Evolutionary conservation across 92 coral and sea anemone genomes (phyloP), one percentile per base, ranked within the genome.

Genomic region (Palythoa grandis): DNA sequence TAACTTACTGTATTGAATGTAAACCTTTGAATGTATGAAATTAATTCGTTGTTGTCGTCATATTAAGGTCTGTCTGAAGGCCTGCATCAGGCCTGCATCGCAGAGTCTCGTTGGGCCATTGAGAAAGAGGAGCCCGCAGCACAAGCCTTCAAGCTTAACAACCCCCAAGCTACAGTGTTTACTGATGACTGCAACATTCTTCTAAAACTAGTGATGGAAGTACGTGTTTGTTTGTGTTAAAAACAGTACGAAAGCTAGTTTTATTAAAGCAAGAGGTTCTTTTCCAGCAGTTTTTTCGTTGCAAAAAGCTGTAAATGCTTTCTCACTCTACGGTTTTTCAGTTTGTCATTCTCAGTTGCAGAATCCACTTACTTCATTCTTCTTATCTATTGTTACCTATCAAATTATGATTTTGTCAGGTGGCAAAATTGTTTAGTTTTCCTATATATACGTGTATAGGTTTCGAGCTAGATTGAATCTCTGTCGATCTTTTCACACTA

Each of bases 51-150:
- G 24, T 23, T 23, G 19, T 63, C 22, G 25, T 63, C 7, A n/a
- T 38, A 15, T 23, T 3, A 60, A 96, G 98, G 98, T 88, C 83
- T 96, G 37, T 96, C 98, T 13, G 98, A 95, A 83, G 98, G 98
- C 37, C 95, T 96, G 24, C 98, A 96, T 67, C 95, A 96, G 77
- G 98, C 98, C 15, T 92, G 96, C 67, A 88, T 93, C 38, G 98
- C 98, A 10, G 98, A 96, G 79, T 91, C 98, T 76, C 83, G 77
- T 25, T 96, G 98, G 98, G 98, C 98, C 43, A 87, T 96, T 29
- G 98, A 96, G 90, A 92, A 86, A 39, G 98, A 96, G 65, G 96
- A 91, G 82, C 98, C 98, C 1, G 98, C 98, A 4, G 98, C 98
- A 20, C 96, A 90, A 52, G 98, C 98, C 52, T 96, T 88, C 85